Evolutionary conservation across 2,113 vertebrate genomes (phyloP).

Genomic region (Calyptomena viridis): DNA sequence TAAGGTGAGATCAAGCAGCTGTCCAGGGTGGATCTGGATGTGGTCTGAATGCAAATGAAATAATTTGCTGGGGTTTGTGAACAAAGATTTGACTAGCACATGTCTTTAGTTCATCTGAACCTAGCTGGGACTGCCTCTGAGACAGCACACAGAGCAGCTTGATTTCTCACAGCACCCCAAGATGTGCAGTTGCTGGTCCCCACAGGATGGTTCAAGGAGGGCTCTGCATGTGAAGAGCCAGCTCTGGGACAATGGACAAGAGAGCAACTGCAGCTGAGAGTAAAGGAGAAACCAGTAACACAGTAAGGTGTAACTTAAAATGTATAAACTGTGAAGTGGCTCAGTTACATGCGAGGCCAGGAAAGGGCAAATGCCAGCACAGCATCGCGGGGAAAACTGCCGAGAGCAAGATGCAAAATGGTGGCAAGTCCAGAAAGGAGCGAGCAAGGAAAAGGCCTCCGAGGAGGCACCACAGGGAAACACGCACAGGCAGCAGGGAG

Average conservation of each 20-base stretch:
- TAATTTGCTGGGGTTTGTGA: not conserved
- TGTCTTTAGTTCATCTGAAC: not conserved
- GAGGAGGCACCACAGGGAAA: not conserved
- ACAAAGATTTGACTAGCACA: not conserved
- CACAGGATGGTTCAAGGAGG: not conserved
- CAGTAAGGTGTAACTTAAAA: not conserved
- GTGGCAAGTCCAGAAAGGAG: not conserved
- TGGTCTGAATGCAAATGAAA: not conserved
- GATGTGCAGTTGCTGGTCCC: not conserved
- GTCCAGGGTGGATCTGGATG: not conserved
- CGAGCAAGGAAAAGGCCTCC: not conserved
- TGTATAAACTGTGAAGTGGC: not conserved
- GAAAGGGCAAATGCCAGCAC: not conserved
- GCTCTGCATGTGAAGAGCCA: not conserved
- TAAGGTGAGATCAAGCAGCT: not conserved
- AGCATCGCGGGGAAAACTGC: not conserved
- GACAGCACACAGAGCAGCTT: not conserved
- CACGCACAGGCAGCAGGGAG: not conserved
- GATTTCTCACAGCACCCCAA: not conserved
- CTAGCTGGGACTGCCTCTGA: not conserved
- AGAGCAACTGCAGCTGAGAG: not conserved
- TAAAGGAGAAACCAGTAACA: not conserved
- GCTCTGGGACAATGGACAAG: not conserved
- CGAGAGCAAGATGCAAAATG: not conserved
- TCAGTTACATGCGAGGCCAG: rapidly evolving